Conservation (phyloP, 2,888 invertebrate species). For the Neoaliturus tenellus region DNA sequence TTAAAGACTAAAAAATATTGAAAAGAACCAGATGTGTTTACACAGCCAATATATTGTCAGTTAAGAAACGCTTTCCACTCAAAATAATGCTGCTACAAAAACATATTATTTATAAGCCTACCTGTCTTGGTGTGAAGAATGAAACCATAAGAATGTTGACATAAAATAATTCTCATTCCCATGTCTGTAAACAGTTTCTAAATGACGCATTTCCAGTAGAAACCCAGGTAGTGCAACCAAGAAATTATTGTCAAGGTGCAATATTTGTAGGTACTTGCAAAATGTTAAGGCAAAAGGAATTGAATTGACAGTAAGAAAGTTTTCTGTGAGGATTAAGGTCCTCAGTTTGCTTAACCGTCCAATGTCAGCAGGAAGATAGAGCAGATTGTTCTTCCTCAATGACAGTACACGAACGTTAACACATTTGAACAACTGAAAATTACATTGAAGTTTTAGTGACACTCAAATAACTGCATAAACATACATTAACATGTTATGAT, state of each 20-base stretch:
- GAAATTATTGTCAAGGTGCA: conserved; percentile 73
- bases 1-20: too few relatives aligned
- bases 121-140: conserved; percentile 72
- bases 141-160: conserved; percentile 74
- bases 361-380: conserved; percentile 72
- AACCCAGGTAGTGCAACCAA: conserved; percentile 73
- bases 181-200: conserved; percentile 73
- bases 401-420: conserved; percentile 71
- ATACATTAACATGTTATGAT: background rate
- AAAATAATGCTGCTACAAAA: too few relatives aligned
- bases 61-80: too few relatives aligned
- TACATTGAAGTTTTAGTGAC: too few relatives aligned
- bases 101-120: conserved; percentile 65
- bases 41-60: too few relatives aligned
- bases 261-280: conserved; percentile 70
- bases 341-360: conserved; percentile 72
- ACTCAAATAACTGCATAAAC: too few relatives aligned
- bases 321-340: conserved; percentile 72
- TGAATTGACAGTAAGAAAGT: conserved; percentile 72
- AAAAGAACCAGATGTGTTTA: too few relatives aligned
- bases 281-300: conserved; percentile 72
- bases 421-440: conserved; percentile 72
- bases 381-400: conserved; percentile 72
- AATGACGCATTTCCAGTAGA: conserved; percentile 71
- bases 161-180: conserved; percentile 74